phyloP scores from a whole-genome alignment of 2,888 invertebrate genomes.

The Cephus rjabovi region DNA sequence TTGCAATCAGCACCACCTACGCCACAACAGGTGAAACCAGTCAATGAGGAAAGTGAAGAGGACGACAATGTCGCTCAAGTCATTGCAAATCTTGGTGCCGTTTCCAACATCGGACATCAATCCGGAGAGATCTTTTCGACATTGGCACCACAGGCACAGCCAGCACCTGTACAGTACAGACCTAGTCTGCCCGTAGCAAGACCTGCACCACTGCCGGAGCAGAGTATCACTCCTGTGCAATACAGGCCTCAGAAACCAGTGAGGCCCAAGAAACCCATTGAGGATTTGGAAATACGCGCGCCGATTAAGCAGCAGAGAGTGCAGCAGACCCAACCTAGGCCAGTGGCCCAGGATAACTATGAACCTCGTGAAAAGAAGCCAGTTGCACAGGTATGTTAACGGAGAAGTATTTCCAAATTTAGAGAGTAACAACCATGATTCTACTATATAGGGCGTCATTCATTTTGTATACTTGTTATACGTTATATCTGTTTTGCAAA shows the following conservation, averaged over 20 bases:
- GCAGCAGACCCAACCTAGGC: conserved; percentile 15
- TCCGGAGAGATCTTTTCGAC: conserved; percentile 14
- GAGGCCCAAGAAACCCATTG: conserved; percentile 46
- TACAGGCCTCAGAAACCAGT: conserved; percentile 45
- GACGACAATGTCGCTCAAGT: conserved; percentile 42
- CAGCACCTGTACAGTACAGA: conserved; percentile 5
- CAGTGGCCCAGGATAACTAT: background rate
- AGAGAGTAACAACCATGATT: background rate
- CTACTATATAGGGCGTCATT: background rate
- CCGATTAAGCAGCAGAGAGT: conserved; percentile 1
- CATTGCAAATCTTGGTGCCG: conserved; percentile 38
- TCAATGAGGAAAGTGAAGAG: conserved; percentile 53
- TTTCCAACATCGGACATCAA: conserved; percentile 31
- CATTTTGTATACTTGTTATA: background rate
- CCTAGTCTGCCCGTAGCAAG: background rate
- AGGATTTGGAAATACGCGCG: conserved; percentile 16
- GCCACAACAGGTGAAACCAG: conserved; percentile 44
- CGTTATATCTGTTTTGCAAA: background rate
- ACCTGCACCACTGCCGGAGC: conserved; percentile 16
- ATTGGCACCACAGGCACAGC: conserved; percentile 21
- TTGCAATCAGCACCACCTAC: background rate
- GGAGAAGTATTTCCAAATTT: background rate
- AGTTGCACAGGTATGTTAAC: conserved; percentile 71
- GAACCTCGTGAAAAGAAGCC: conserved; percentile 73
- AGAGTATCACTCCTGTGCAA: conserved; percentile 35